A percentile compares a stretch with the other conserved stretches of the same genome.
Conservation (phyloP, 2,888 invertebrate species). For the Meteorus cinctellus region DNA sequence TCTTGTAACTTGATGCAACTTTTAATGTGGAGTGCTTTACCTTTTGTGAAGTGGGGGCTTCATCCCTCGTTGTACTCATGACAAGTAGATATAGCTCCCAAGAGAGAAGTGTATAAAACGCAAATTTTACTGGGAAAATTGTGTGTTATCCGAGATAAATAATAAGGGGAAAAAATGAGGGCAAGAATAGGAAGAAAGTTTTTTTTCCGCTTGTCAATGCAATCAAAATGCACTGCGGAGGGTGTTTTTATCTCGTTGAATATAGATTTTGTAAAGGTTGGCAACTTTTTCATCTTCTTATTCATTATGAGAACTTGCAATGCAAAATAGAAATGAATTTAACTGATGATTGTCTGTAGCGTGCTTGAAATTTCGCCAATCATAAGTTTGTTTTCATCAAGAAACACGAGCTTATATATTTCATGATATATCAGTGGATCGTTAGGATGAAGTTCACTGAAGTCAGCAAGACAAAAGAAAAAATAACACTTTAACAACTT, state of each 20-base stretch:
- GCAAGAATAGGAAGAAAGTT: neutral
- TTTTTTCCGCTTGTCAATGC: constrained; percentile 45
- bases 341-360: constrained; percentile 7
- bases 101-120: constrained; percentile 32
- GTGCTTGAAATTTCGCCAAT: constrained; percentile 17
- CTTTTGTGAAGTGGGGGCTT: constrained; percentile 13
- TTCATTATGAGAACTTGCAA: neutral
- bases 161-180: neutral
- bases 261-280: constrained; percentile 47
- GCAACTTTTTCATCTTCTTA: constrained; percentile 18
- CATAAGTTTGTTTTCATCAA: constrained; percentile 29
- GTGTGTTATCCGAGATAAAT: constrained; percentile 30
- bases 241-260: constrained; percentile 39
- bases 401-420: constrained; percentile 33
- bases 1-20: constrained; percentile 45
- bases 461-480: neutral
- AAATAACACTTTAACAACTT: constrained; percentile 15
- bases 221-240: constrained; percentile 40
- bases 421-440: constrained; percentile 32
- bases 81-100: constrained; percentile 7
- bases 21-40: constrained; percentile 42
- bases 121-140: constrained; percentile 45
- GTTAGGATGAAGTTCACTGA: constrained; percentile 32
- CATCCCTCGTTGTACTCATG: constrained; percentile 6
- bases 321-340: constrained; percentile 5